phyloP scores from a whole-genome alignment of 2,113 vertebrate genomes.

The Piprites chloris region DNA sequence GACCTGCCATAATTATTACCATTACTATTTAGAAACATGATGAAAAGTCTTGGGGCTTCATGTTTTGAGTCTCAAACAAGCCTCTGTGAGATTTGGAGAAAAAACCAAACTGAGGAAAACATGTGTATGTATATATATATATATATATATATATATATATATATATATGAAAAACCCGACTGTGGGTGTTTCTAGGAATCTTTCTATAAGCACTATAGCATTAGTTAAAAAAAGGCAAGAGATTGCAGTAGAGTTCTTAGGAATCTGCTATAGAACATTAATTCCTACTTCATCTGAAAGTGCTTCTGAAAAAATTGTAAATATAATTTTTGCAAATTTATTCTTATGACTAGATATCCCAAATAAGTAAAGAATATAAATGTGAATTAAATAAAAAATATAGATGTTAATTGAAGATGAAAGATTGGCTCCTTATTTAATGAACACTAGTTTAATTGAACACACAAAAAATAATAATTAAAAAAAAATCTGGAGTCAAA shows the following conservation, averaged over 20 bases:
- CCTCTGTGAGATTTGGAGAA: neutral
- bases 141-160: neutral
- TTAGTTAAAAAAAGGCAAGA: neutral
- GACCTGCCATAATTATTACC: neutral
- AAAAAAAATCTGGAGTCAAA: neutral
- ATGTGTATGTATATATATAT: no score
- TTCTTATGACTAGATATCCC: neutral
- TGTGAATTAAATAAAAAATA: neutral
- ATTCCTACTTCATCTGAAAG: neutral
- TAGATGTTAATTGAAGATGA: neutral
- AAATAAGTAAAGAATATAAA: neutral
- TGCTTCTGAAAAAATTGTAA: neutral
- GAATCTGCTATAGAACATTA: neutral
- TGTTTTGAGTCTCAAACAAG: neutral
- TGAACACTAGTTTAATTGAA: neutral
- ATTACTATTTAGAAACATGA: neutral
- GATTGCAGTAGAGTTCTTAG: neutral
- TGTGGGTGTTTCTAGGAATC: neutral
- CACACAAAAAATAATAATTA: neutral
- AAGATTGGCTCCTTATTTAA: neutral
- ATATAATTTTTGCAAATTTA: neutral
- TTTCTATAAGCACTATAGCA: neutral
- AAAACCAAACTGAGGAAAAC: neutral
- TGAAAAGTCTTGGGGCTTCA: neutral
- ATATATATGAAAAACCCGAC: neutral